Evolutionary conservation across 2,113 vertebrate genomes (phyloP), one percentile per base, ranked within the genome.

Genomic region (Xenopus laevis): DNA sequence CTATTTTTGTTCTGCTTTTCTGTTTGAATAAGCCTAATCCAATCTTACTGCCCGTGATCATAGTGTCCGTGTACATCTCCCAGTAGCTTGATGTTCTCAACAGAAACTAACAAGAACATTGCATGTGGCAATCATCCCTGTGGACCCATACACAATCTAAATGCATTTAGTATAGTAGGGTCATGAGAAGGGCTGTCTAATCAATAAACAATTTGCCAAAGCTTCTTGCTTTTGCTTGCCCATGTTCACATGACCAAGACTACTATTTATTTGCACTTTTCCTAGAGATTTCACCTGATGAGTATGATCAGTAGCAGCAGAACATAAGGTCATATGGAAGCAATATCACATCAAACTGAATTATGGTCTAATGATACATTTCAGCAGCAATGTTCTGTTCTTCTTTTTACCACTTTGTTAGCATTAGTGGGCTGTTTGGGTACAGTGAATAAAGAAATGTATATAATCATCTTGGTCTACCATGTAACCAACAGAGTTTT

Each of bases 171-270:
- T 50, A 70, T 70, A 18, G 33, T 40, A 40, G 33, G 33, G 33
- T 40, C 33, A 40, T 2, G 33, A 40, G 13, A 10, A 33, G 17
- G 60, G 10, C 67, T 18, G 47, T 57, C 67, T 52, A 47, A 77
- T 77, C 74, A 77, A 77, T 77, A 77, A 77, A 64, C 67, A 70
- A 77, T 77, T 77, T 77, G 63, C 66, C 30, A 40, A n/a, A 70
- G 55, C 33, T 60, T n/a, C 45, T 44, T 40, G 27, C 57, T 53
- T 30, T 70, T 77, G 67, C 63, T 77, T 70, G 74, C 59, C 47
- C 73, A 69, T 59, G 15, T 46, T 58, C 13, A 50, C 66, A 33
- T 20, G 47, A 69, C 58, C 20, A 53, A 9, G 23, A 62, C 59
- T 57, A 64, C 59, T 57, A 45, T 70, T 70, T 77, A 64, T 77